Evolutionary conservation across 2,113 vertebrate species (phyloP).

Genomic region (Istiophorus platypterus): DNA sequence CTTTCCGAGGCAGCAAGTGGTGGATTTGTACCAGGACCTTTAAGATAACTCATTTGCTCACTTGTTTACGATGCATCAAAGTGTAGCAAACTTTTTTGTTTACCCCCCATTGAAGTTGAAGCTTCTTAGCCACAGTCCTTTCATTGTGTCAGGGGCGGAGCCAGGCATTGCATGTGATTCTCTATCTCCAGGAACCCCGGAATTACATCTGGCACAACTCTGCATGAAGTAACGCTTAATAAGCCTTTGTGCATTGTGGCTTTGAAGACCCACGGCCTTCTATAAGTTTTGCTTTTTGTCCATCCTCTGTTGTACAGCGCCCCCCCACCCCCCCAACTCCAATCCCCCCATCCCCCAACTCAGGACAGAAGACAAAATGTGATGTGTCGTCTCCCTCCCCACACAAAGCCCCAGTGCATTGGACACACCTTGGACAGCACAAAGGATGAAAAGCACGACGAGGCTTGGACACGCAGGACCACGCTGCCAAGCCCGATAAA

Average conservation of each 20-base stretch:
- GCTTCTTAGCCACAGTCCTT: constrained; percentile 73
- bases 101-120: constrained; percentile 50
- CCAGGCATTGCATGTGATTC: constrained; percentile 74
- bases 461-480: constrained; percentile 83
- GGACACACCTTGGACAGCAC: constrained; percentile 87
- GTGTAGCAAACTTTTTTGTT: constrained; percentile 75
- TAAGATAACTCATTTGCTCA: constrained; percentile 77
- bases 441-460: constrained; percentile 86
- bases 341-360: constrained; percentile 61
- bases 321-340: constrained; percentile 63
- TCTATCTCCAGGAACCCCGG: constrained; percentile 82
- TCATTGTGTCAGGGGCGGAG: constrained; percentile 77
- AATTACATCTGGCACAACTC: constrained; percentile 88
- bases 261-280: constrained; percentile 81
- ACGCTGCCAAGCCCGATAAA: constrained; percentile 85
- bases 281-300: constrained; percentile 85
- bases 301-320: constrained; percentile 44
- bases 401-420: constrained; percentile 85
- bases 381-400: constrained; percentile 81
- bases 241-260: constrained; percentile 82
- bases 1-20: constrained; percentile 65
- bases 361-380: constrained; percentile 85
- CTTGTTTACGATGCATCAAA: constrained; percentile 80
- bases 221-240: constrained; percentile 85
- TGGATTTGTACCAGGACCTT: constrained; percentile 68